Evolutionary conservation across 1,140 invertebrate species (phyloP).

Genomic region (Diorhabda elongata): DNA sequence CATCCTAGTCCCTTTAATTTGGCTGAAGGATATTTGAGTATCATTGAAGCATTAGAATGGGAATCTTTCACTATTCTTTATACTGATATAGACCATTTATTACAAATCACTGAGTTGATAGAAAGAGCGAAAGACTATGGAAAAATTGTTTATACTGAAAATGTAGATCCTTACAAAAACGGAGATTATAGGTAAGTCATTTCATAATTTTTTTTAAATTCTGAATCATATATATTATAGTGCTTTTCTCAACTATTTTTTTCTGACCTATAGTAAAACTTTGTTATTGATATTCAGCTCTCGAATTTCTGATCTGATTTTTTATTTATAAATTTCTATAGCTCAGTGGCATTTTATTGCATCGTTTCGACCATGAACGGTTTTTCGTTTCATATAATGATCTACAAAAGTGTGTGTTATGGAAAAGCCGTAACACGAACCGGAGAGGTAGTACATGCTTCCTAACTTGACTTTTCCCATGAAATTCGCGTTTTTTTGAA

Average conservation of each 20-base stretch:
- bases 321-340: too few relatives aligned
- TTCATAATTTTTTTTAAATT: not conserved
- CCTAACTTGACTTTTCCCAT: too few relatives aligned
- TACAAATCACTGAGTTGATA: constrained; percentile 70
- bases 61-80: constrained; percentile 83
- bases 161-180: constrained; percentile 21
- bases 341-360: too few relatives aligned
- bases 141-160: constrained; percentile 31
- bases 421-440: too few relatives aligned
- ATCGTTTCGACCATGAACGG: too few relatives aligned
- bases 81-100: constrained; percentile 70
- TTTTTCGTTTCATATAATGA: too few relatives aligned
- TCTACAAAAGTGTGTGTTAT: too few relatives aligned
- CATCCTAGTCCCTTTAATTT: constrained; percentile 72
- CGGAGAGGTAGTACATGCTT: too few relatives aligned
- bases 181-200: constrained; percentile 24
- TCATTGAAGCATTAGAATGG: constrained; percentile 76
- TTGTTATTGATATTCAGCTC: too few relatives aligned
- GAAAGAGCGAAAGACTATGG: constrained; percentile 61
- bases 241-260: not conserved
- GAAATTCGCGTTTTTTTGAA: too few relatives aligned
- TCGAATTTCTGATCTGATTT: too few relatives aligned
- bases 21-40: constrained; percentile 66
- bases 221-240: not conserved
- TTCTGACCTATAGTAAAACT: too few relatives aligned